Percentiles rank a stretch among this genome's conserved stretches.
Evolutionary conservation across 2,888 invertebrate species (phyloP).

Genomic region (Cancer borealis): DNA sequence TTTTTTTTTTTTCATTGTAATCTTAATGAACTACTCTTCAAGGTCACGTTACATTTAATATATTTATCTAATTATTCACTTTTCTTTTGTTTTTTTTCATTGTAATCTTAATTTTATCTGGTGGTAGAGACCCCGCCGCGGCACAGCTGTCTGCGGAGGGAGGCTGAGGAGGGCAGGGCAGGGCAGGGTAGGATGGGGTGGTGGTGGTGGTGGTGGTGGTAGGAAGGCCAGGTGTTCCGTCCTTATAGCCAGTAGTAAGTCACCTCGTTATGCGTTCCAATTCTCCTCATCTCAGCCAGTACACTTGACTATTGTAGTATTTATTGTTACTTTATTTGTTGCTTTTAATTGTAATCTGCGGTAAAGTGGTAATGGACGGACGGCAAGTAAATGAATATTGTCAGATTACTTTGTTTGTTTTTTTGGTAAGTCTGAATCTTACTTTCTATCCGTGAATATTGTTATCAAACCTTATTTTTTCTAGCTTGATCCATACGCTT

Average conservation of each 20-base stretch:
- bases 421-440: no score
- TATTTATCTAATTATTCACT: not conserved
- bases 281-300: not conserved
- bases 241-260: not conserved
- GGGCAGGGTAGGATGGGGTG: not conserved
- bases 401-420: no score
- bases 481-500: not conserved
- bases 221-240: not conserved
- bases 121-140: not conserved
- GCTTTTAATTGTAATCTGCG: no score
- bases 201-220: not conserved
- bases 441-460: no score
- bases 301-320: not conserved
- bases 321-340: no score
- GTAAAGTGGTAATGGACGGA: no score
- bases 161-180: not conserved
- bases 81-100: not conserved
- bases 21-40: no score
- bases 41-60: not conserved
- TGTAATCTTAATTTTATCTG: not conserved
- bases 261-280: not conserved
- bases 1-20: no score
- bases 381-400: no score
- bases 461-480: not conserved
- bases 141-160: constrained; percentile 7